Base-by-base conservation (phyloP, 2,888 invertebrate genomes). In the Dryobotodes eremita region DNA sequence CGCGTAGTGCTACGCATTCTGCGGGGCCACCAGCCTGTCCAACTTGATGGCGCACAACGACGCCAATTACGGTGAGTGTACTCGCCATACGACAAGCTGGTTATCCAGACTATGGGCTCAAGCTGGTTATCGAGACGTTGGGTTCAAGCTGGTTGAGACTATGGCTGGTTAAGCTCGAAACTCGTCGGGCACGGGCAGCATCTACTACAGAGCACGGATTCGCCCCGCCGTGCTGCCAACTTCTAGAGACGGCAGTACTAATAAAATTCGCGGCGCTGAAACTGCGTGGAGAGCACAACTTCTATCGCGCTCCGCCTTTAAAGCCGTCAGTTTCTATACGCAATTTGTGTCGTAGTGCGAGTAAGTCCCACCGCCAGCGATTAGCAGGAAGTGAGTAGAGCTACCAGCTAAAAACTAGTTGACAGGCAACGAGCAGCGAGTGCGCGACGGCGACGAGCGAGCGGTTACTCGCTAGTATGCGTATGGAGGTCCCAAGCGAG, bases 1-100 rank as follows among this genome's bases (percentile, higher is more conserved):
- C 94, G 95, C 97, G 79, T 98, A 98, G 91, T 95, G 97, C n/a
- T 98, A 97, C 91, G 94, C 97, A 8, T 98, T 97, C 93, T 96
- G 97, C 71, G 97, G 97, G 0, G 93, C 94, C n/a, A 90, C 93
- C 77, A 98, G 98, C 88, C 91, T 97, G 23, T 97, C 97, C 4
- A 95, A 97, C 72, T n/a, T 93, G 15, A 94, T 97, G 91, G 96
- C 97, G 1, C 89, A 93, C 0, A 97, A 97, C 17, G 93, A 94
- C 0, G 95, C 97, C 17, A 95, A 98, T 88, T 97, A 97, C 84
- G 98, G 98, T 98, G 92, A 90, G 87, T 59, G n/a, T 48, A 17
- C 13, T 20, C 55, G 23, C n/a, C 13, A 26, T 48, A 26, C 3
- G 20, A 48, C 62, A 17, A 62, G 23, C 36, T 64, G 15, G 36